These are phyloP conservation scores for Mirza zaza DNA, from an alignment of 2,113 vertebrate genomes.

Conservation along the genomic window DNA sequence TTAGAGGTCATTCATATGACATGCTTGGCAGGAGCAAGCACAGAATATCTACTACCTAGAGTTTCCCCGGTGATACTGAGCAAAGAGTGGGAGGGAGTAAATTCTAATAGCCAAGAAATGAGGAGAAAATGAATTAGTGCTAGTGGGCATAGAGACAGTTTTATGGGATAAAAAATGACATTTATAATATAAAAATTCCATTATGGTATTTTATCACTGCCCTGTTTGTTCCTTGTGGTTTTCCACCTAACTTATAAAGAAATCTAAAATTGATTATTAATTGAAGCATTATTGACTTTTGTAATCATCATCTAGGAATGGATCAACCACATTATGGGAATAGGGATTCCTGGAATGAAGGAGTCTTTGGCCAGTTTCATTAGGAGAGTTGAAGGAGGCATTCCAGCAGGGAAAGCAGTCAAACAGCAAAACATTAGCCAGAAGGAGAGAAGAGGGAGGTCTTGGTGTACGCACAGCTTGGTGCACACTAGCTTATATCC, in stretches of 20 bases:
- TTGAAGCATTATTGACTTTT: not conserved
- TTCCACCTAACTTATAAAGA: constrained; percentile 1
- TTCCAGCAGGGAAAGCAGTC: not conserved
- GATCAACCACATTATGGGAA: not conserved
- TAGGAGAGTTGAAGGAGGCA: not conserved
- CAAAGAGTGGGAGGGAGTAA: accelerated
- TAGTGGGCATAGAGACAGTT: not conserved
- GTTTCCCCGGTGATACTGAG: not conserved
- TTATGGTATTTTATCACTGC: not conserved
- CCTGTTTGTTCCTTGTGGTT: not conserved
- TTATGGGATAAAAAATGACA: not conserved
- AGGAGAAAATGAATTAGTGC: not conserved
- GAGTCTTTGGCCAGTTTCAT: not conserved
- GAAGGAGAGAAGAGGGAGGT: no score
- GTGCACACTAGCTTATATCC: not conserved
- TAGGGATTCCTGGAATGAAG: not conserved
- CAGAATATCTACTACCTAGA: not conserved
- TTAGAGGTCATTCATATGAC: not conserved
- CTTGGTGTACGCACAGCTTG: accelerated
- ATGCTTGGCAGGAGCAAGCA: not conserved
- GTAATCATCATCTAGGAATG: not conserved
- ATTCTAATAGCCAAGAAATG: constrained; percentile 3
- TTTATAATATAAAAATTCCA: not conserved
- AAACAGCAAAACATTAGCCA: not conserved
- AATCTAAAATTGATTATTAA: constrained; percentile 39